Evolutionary conservation across 2,113 vertebrate genomes (phyloP).

Genomic region (Hydropotes inermis): DNA sequence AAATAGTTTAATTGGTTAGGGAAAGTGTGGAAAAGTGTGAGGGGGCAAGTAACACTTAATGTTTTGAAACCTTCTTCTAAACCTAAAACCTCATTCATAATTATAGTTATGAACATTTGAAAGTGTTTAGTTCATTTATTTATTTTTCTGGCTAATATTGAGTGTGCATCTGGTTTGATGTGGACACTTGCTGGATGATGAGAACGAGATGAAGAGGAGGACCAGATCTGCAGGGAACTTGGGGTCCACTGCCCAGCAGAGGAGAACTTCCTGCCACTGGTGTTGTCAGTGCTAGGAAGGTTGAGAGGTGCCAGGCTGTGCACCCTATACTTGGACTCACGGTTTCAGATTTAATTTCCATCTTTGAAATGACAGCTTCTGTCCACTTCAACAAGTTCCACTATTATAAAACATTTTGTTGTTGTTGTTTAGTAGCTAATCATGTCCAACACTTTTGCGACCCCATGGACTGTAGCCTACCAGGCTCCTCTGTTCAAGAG

Average conservation of each 20-base stretch:
- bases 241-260: too few species aligned
- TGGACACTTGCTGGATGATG: not conserved
- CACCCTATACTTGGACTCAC: rapidly evolving
- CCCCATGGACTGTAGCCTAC: not conserved
- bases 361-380: not conserved
- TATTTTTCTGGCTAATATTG: not conserved
- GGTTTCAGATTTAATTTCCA: not conserved
- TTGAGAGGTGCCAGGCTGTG: not conserved
- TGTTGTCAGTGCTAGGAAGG: rapidly evolving
- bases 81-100: not conserved
- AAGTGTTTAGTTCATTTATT: not conserved
- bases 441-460: not conserved
- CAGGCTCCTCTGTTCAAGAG: not conserved
- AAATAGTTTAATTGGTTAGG: not conserved
- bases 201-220: not conserved
- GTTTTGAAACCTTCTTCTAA: not conserved
- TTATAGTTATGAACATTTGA: not conserved
- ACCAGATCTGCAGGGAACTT: too few species aligned
- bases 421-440: not conserved
- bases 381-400: not conserved
- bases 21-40: not conserved
- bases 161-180: not conserved
- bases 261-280: not conserved
- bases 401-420: not conserved
- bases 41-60: not conserved